Conservation (phyloP, 2,888 invertebrate species). For the Sesamia inferens region DNA sequence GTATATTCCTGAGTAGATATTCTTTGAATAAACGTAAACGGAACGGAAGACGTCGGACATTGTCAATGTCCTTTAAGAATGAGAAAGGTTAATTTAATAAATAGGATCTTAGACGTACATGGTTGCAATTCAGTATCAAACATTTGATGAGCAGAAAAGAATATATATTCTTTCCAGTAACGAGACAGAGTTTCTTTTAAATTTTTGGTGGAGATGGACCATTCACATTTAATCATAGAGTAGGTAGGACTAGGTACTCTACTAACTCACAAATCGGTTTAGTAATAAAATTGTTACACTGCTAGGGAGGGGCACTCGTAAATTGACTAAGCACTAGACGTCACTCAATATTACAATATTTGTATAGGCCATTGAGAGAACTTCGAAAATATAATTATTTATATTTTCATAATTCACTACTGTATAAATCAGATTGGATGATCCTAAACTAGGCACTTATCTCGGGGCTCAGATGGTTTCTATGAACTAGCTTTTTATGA, state of each 20-base stretch:
- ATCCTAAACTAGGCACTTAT: not conserved
- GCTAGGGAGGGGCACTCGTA: not conserved
- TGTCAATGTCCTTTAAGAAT: constrained; percentile 21
- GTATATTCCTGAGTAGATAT: not conserved
- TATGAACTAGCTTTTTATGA: too few species aligned
- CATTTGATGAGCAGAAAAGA: not conserved
- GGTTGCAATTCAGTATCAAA: not conserved
- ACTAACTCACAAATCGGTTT: not conserved
- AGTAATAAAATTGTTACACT: constrained; percentile 19
- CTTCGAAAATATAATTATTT: not conserved
- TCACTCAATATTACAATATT: constrained; percentile 13
- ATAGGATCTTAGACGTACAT: not conserved
- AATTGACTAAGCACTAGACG: constrained; percentile 13
- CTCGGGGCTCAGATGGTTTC: not conserved
- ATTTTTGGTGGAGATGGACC: not conserved
- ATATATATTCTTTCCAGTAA: not conserved
- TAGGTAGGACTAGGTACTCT: not conserved
- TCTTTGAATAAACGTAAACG: constrained; percentile 25
- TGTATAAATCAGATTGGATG: not conserved
- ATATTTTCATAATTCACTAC: not conserved
- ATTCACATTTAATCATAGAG: not conserved
- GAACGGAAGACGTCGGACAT: constrained; percentile 7
- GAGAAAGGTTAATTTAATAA: constrained; percentile 34
- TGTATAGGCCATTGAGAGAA: constrained; percentile 7
- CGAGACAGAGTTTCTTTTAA: not conserved